Conservation (phyloP, 1,140 invertebrate genomes). For the Saccostrea echinata region DNA sequence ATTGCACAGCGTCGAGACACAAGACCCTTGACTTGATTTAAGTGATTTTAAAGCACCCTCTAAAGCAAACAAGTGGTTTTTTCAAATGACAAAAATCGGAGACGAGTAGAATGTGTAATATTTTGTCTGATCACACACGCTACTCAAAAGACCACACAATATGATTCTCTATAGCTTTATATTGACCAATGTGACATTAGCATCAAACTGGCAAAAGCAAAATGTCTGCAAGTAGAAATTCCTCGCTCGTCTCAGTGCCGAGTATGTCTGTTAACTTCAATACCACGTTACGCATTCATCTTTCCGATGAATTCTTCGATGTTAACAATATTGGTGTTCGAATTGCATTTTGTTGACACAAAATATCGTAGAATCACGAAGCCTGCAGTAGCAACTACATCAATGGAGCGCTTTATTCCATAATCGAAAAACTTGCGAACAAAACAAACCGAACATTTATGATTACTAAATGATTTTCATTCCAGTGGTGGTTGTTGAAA, state of each 20-base stretch:
- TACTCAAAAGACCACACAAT: conserved; percentile 21
- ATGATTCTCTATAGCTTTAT: background rate
- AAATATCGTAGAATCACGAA: conserved; percentile 8
- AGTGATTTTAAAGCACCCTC: conserved; percentile 22
- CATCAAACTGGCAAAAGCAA: background rate
- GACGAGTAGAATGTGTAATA: conserved; percentile 31
- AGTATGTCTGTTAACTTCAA: background rate
- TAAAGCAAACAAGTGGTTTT: conserved; percentile 33
- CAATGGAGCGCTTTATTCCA: conserved; percentile 18
- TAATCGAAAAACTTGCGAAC: background rate
- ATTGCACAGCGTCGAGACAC: background rate
- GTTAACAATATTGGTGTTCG: conserved; percentile 32
- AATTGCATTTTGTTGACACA: conserved; percentile 18
- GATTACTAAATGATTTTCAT: conserved; percentile 18
- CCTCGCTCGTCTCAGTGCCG: background rate
- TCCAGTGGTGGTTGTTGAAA: background rate
- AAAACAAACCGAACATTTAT: background rate
- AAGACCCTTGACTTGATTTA: conserved; percentile 25
- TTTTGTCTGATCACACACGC: conserved; percentile 24
- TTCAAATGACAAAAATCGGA: conserved; percentile 24
- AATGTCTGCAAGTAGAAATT: background rate
- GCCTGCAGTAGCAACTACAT: background rate
- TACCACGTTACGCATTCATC: background rate
- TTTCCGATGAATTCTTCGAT: background rate
- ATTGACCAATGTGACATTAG: background rate